phyloP scores from a whole-genome alignment of 1,140 invertebrate species.

The Aphidius gifuensis region DNA sequence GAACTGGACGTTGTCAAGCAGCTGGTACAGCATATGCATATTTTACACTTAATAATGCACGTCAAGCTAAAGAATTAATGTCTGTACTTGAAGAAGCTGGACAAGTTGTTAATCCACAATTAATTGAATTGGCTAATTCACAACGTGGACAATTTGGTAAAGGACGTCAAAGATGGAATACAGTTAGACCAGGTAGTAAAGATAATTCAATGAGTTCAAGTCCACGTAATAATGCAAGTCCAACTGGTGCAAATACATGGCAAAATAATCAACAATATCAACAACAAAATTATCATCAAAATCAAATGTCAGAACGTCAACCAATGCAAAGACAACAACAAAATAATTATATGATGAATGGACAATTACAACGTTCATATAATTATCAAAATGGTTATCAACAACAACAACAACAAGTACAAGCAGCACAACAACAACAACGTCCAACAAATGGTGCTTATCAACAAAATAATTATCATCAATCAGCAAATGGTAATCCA shows the following conservation, averaged over 20 bases:
- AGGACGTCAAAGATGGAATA: conserved; percentile 56
- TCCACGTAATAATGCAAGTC: conserved; percentile 44
- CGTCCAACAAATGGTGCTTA: neutral
- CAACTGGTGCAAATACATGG: conserved; percentile 33
- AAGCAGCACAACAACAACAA: neutral
- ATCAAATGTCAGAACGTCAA: conserved; percentile 9
- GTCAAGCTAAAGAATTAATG: conserved; percentile 87
- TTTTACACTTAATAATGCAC: conserved; percentile 86
- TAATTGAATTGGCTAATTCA: conserved; percentile 63
- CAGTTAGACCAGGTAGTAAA: conserved; percentile 44
- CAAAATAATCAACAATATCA: conserved; percentile 32
- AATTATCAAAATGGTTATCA: conserved; percentile 35
- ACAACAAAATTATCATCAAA: conserved; percentile 33
- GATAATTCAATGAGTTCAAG: conserved; percentile 35
- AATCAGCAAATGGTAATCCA: conserved; percentile 30
- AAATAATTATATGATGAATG: neutral
- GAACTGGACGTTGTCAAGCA: conserved; percentile 88
- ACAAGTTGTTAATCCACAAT: conserved; percentile 76
- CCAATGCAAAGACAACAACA: conserved; percentile 26
- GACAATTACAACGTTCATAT: conserved; percentile 2
- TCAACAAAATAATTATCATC: conserved; percentile 23
- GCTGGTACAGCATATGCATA: conserved; percentile 97
- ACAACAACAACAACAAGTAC: no score
- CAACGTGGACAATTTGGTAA: conserved; percentile 52
- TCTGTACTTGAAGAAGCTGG: conserved; percentile 89